A percentile compares a stretch with the other conserved stretches of the same genome.
Conservation (phyloP, 1,140 invertebrate genomes). For the Diabrotica virgifera region DNA sequence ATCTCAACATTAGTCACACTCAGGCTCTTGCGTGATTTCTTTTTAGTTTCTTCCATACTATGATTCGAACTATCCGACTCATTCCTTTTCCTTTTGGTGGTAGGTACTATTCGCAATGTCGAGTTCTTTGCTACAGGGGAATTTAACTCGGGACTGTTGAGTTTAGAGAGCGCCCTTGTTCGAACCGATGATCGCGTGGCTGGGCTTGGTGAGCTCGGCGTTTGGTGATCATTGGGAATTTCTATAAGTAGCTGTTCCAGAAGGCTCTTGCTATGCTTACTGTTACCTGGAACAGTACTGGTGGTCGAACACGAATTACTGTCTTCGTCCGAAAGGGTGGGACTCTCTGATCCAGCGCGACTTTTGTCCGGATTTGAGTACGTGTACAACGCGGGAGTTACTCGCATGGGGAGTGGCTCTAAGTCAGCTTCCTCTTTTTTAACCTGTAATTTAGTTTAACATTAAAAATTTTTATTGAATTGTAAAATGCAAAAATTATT, state of each 20-base stretch:
- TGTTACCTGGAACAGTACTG: constrained; percentile 15
- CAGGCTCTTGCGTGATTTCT: constrained; percentile 56
- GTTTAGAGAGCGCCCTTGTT: constrained; percentile 67
- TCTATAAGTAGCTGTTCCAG: constrained; percentile 74
- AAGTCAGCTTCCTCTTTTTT: constrained; percentile 21
- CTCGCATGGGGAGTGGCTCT: constrained; percentile 62
- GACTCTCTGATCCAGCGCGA: constrained; percentile 35
- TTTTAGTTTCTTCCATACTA: constrained; percentile 53
- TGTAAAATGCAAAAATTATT: too few relatives aligned
- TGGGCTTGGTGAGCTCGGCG: constrained; percentile 41
- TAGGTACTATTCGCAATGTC: constrained; percentile 28
- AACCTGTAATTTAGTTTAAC: constrained; percentile 7
- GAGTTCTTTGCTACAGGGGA: constrained; percentile 45
- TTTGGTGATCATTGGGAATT: constrained; percentile 57
- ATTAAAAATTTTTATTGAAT: too few relatives aligned
- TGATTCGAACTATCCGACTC: constrained; percentile 73
- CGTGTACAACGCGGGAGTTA: constrained; percentile 70
- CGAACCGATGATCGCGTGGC: constrained; percentile 51
- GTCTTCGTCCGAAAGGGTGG: constrained; percentile 27
- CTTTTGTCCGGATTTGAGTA: constrained; percentile 64
- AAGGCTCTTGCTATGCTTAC: constrained; percentile 56
- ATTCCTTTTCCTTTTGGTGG: constrained; percentile 66
- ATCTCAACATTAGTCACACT: background rate
- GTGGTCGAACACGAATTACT: constrained; percentile 30
- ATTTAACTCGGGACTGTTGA: constrained; percentile 65